These are phyloP conservation scores for Dicentrarchus labrax DNA, from an alignment of 2,113 vertebrate species.

Conservation along the genomic window DNA sequence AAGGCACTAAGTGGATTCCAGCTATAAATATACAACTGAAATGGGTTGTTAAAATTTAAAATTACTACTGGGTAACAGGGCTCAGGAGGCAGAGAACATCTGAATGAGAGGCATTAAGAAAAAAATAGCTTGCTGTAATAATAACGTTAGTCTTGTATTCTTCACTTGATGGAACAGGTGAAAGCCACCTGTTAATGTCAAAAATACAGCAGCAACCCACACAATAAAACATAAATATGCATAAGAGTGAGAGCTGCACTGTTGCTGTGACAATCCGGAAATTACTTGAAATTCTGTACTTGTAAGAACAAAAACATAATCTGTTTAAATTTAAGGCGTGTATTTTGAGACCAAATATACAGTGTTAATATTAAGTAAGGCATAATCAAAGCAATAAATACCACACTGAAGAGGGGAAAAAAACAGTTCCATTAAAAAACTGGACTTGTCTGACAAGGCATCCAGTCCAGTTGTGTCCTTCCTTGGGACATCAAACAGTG, in stretches of 20 bases:
- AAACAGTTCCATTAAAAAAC: slow-evolving; percentile 10
- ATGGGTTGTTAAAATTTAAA: neutral
- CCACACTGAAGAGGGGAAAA: neutral
- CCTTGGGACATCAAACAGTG: slow-evolving; percentile 83
- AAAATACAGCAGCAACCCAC: slow-evolving; percentile 27
- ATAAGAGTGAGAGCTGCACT: neutral
- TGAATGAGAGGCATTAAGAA: neutral
- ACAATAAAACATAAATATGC: neutral
- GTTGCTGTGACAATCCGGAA: neutral
- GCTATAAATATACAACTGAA: neutral
- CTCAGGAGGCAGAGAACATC: neutral
- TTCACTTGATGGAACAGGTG: neutral
- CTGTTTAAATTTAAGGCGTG: slow-evolving; percentile 28
- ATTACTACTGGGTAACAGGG: neutral
- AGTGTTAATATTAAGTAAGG: slow-evolving; percentile 8
- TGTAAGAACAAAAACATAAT: neutral
- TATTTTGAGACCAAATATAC: slow-evolving; percentile 13
- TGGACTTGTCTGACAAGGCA: neutral
- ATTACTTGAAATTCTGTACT: neutral
- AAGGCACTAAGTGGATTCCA: slow-evolving; percentile 47
- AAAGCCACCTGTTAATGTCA: slow-evolving; percentile 3
- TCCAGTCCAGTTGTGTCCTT: neutral
- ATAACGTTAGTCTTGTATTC: slow-evolving; percentile 14
- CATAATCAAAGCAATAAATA: slow-evolving; percentile 66
- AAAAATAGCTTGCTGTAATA: neutral